Evolutionary conservation across 2,888 invertebrate species (phyloP), one percentile per base, ranked within the genome.

Genomic region (Cryptocephalus primarius): DNA sequence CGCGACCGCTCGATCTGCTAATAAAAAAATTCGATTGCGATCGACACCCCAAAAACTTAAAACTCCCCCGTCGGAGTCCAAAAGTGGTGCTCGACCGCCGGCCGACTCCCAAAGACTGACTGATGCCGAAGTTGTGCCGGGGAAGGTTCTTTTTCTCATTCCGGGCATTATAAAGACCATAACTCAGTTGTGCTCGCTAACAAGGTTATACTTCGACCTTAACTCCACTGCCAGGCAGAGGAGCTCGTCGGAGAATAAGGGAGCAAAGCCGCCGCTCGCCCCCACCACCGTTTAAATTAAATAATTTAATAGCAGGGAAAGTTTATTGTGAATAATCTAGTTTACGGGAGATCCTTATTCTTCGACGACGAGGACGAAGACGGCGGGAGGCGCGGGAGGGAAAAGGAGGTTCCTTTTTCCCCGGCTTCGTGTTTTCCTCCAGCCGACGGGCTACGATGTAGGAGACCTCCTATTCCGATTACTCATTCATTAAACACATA

Each of bases 311-410:
- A 71, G 66, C 64, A 65, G 68, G 66, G 69, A 71, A 72, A 72
- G 70, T 71, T 71, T 71, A 72, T 71, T 71, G 71, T 70, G 71
- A 70, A 72, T 72, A 72, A 71, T 71, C 71, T 68, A 65, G 69
- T 71, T 71, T 68, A 62, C 46, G 56, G 52, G 60, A 58, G 59
- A 46, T 48, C 41, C 47, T 47, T 47, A 40, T 45, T 48, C 48
- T 48, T 47, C 40, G 14, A 46, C 48, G 33, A 36, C n/a, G 12
- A 12, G 36, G 11, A 12, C 36, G 36, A 36, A n/a, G 36, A 12
- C 42, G 45, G 41, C 36, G 44, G 33, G 6, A 33, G 31, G 10
- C n/a, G 44, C 38, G 39, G 12, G 43, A 43, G 44, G 42, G 34
- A 42, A 44, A 22, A 22, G 22, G 22, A 22, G 22, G 22, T 22